Base-by-base conservation (phyloP, 2,113 vertebrate genomes). In the Eptesicus fuscus region DNA sequence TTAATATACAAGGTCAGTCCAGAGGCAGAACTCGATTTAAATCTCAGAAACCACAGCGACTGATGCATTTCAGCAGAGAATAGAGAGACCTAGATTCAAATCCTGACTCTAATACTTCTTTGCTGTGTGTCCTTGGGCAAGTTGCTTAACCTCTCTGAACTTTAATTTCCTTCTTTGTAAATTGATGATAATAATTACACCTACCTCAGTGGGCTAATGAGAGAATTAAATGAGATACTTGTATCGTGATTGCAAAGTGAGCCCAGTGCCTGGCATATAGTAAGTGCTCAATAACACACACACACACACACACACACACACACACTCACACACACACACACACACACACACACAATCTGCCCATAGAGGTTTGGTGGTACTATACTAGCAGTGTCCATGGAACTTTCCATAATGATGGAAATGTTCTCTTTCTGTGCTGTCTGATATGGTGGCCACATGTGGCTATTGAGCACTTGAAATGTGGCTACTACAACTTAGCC, bases 71-170 rank as follows among this genome's bases (percentile, higher is more conserved):
- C 91, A 79, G 61, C 61, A 78, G 32, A 78, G 35, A 69, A 89
- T 1, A 80, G 67, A 79, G 69, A 93, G 77, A 84, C 47, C n/a
- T 16, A 10, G 71, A 73, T 76, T 91, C 42, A 80, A 47, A 84
- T 77, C 25, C 35, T 4, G 53, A 4, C 35, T 85, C 12, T n/a
- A 42, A n/a, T 3, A 22, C 35, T 28, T 61, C 44, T 63, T 78
- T 85, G 16, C 79, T 83, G 28, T 91, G 74, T 89, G 71, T 53
- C 53, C 40, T 86, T 92, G 80, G 89, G 42, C 71, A 95, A 88
- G 8, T 56, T 18, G 51, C 49, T 79, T 79, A 76, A 91, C 32
- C 49, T 82, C 30, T 80, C 89, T 90, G 67, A 83, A 82, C 40
- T 73, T 78, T 65, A 44, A 12, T 53, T 25, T 44, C 65, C 56